These are phyloP conservation scores for Nothocercus julius DNA, from an alignment of 2,113 vertebrate genomes.

Conservation along the genomic window DNA sequence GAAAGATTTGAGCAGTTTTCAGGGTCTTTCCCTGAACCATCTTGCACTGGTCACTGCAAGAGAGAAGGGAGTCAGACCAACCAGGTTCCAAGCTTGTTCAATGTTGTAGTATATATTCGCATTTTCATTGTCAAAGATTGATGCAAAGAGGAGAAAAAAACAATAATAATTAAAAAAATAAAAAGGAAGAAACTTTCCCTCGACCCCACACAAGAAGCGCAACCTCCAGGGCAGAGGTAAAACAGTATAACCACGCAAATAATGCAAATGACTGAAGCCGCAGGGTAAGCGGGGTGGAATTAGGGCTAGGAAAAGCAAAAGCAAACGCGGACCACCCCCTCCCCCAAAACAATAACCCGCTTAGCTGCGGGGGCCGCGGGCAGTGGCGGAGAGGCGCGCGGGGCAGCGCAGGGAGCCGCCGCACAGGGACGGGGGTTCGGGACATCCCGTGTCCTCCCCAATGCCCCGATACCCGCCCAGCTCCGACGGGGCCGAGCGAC, in stretches of 20 bases:
- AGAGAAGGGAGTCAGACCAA: rapidly evolving
- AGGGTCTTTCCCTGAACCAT: background rate
- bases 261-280: background rate
- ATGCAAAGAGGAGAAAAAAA: background rate
- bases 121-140: background rate
- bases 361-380: rapidly evolving
- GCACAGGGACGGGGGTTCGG: rapidly evolving
- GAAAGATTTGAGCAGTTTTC: background rate
- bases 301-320: no score
- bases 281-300: background rate
- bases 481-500: background rate
- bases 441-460: rapidly evolving
- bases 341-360: rapidly evolving
- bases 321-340: background rate
- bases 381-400: rapidly evolving
- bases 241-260: rapidly evolving
- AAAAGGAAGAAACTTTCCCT: background rate
- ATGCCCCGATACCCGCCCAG: no score
- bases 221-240: background rate
- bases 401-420: rapidly evolving
- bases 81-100: background rate
- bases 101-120: background rate
- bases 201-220: background rate
- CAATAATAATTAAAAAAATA: no score
- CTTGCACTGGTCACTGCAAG: background rate